Evolutionary conservation across 2,888 invertebrate species (phyloP), one percentile per base, ranked within the genome.

Genomic region (Mechanitis messenoides): DNA sequence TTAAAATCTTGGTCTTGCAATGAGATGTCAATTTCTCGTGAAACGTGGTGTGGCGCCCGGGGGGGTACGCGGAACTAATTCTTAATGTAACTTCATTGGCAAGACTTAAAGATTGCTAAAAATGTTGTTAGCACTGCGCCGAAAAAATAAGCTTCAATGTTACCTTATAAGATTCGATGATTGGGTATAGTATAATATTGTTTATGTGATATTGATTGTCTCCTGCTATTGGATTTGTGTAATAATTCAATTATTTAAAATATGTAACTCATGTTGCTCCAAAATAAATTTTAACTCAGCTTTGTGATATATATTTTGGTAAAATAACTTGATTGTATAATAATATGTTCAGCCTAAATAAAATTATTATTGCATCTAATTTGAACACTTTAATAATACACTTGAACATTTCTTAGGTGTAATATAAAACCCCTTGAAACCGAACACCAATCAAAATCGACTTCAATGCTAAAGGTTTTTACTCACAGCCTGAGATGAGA

Each of bases 371-470:
- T 9, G 1, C 42, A 42, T 38, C 42, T 42, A 42, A 42, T 42
- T 9, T 42, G 42, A 42, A 42, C 35, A 6, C 42, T 42, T 42
- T 50, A 50, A 50, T 50, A 31, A 50, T 31, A 61, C 64, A 20
- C 20, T 20, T 65, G 65, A 62, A 63, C 67, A 69, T 69, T 64
- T 66, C 65, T 69, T 65, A 73, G 71, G 73, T 71, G 76, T 74
- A 80, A 81, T 85, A 85, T 83, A 84, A 84, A 85, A 75, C 80
- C 78, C 79, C 79, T 83, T 77, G 77, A 74, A 72, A 70, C 72
- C 67, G 74, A 76, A 75, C 78, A 82, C 84, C 83, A 86, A 87
- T 87, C 87, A 83, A 83, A 82, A 83, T 77, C 79, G 72, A 76
- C 80, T 79, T 75, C 80, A 79, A 79, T 81, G 78, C 78, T 68